A percentile compares a stretch with the other conserved stretches of the same genome.
These are phyloP conservation scores for Callorhinus ursinus DNA, from an alignment of 2,113 vertebrate genomes.

Conservation along the genomic window DNA sequence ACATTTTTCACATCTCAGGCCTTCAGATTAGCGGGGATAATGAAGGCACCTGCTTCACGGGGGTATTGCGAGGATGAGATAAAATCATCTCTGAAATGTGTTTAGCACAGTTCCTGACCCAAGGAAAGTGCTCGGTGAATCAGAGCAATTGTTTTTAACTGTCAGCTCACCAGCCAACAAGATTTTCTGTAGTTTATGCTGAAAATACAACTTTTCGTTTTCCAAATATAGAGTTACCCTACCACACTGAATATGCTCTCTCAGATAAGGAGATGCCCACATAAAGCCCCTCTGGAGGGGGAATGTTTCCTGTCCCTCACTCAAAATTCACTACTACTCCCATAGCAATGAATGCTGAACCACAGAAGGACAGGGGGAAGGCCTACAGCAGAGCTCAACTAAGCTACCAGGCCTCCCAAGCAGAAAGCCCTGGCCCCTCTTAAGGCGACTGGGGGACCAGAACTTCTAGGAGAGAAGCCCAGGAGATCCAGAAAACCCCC, in stretches of 20 bases:
- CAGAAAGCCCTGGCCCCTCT: not conserved
- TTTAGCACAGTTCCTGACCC: not conserved
- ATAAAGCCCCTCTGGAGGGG: not conserved
- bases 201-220: not conserved
- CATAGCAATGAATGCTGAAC: not conserved
- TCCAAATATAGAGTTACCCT: not conserved
- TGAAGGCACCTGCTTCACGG: not conserved
- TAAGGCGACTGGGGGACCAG: not conserved
- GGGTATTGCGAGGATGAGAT: not conserved
- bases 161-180: not conserved
- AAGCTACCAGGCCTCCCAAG: not conserved
- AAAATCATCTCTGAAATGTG: not conserved
- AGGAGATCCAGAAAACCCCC: not conserved
- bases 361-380: not conserved
- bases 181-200: not conserved
- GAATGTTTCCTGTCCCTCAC: not conserved
- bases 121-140: not conserved
- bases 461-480: not conserved
- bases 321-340: not conserved
- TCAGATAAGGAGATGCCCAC: not conserved
- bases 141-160: not conserved
- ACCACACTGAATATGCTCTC: not conserved
- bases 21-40: not conserved
- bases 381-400: not conserved
- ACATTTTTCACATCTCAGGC: not conserved